Evolutionary conservation across 2,113 vertebrate genomes (phyloP).

Genomic region (Myanophis thanlyinensis): DNA sequence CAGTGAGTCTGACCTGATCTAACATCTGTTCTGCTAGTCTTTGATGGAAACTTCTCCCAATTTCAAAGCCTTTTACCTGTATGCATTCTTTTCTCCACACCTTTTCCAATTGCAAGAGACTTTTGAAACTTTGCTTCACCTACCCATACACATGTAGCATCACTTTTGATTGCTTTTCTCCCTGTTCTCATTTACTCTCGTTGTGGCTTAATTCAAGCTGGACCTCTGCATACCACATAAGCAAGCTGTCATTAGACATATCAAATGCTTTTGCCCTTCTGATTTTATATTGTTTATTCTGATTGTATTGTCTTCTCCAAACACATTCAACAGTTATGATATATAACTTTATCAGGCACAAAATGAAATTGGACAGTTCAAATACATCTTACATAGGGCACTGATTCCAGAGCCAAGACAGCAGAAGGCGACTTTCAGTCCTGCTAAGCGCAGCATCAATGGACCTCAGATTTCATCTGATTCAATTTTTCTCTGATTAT

Average conservation of each 20-base stretch:
- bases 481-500: neutral
- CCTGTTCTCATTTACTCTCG: neutral
- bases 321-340: conserved; percentile 1
- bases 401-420: neutral
- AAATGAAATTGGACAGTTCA: conserved; percentile 9
- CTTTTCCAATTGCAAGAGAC: neutral
- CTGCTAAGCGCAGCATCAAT: neutral
- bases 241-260: neutral
- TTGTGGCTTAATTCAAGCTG: neutral
- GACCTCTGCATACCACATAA: neutral
- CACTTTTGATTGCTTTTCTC: neutral
- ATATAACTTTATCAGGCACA: conserved; percentile 1
- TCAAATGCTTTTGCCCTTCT: neutral
- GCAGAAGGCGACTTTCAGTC: neutral
- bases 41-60: neutral
- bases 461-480: neutral
- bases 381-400: neutral
- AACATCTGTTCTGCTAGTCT: neutral
- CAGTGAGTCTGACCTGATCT: neutral
- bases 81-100: neutral
- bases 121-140: neutral
- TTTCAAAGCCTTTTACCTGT: neutral
- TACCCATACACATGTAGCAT: neutral
- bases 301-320: conserved; percentile 1
- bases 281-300: neutral